Conservation (phyloP, 2,888 invertebrate genomes). For the Deilephila porcellus region DNA sequence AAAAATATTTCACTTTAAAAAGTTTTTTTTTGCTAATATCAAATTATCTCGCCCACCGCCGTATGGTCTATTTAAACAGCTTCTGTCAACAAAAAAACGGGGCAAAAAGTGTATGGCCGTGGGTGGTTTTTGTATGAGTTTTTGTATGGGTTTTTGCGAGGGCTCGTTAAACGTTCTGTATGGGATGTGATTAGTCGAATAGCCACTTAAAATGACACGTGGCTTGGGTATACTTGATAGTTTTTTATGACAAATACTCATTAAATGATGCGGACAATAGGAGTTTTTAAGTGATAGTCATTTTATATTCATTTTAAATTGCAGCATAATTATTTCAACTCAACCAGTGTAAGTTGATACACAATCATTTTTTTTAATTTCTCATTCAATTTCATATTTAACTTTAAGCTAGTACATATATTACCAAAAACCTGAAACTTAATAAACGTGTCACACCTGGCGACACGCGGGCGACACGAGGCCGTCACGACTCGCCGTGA, state of each 20-base stretch:
- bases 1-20: neutral
- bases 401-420: neutral
- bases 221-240: neutral
- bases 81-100: slow-evolving; percentile 8
- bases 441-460: neutral
- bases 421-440: neutral
- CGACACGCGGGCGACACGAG: slow-evolving; percentile 8
- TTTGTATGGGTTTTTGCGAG: slow-evolving; percentile 30
- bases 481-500: slow-evolving; percentile 23
- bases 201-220: slow-evolving; percentile 26
- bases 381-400: neutral
- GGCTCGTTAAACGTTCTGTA: slow-evolving; percentile 32
- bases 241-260: neutral
- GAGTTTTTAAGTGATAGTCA: too few species aligned
- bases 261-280: neutral
- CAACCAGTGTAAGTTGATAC: too few species aligned
- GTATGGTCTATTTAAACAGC: slow-evolving; percentile 6
- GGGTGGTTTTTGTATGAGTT: slow-evolving; percentile 15
- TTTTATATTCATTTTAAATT: too few species aligned
- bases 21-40: neutral
- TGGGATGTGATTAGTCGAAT: slow-evolving; percentile 36
- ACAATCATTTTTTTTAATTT: too few species aligned
- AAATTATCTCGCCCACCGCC: slow-evolving; percentile 12
- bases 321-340: too few species aligned
- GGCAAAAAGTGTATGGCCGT: slow-evolving; percentile 8